These are phyloP conservation scores for Cnemophilus loriae DNA, from an alignment of 2,113 vertebrate genomes.

Conservation along the genomic window DNA sequence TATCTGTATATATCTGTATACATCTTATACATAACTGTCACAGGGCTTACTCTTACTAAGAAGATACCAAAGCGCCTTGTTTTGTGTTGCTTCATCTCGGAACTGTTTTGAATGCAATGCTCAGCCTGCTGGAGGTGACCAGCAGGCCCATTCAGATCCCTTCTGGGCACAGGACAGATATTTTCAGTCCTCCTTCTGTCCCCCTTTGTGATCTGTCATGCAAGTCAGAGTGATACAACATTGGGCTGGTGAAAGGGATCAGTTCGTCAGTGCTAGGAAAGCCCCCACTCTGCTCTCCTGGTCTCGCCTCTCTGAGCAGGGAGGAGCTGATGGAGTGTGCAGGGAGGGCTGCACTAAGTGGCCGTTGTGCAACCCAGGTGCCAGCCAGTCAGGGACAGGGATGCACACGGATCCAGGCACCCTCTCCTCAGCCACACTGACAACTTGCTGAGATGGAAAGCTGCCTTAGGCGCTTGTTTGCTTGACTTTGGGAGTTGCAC, in stretches of 20 bases:
- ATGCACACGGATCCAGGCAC: fast-evolving
- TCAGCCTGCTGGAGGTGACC: background rate
- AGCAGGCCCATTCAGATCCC: background rate
- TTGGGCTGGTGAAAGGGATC: background rate
- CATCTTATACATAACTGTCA: background rate
- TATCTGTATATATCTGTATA: background rate
- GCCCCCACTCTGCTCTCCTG: background rate
- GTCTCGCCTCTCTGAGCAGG: background rate
- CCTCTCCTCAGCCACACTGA: background rate
- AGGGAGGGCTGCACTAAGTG: background rate
- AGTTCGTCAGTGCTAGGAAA: background rate
- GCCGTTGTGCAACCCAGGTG: background rate
- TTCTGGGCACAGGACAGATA: background rate
- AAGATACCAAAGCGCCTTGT: background rate
- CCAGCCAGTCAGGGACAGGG: background rate
- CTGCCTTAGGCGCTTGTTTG: background rate
- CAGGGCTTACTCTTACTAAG: background rate
- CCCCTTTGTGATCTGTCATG: background rate
- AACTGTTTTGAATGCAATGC: background rate
- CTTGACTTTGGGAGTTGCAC: background rate
- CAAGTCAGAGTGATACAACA: fast-evolving
- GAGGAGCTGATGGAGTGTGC: background rate
- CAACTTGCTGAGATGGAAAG: background rate
- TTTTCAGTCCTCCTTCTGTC: background rate
- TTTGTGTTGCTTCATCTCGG: background rate